Percentiles rank a stretch among this genome's conserved stretches.
Conservation (phyloP, 2,113 vertebrate genomes). For the Notarius quadriscutis region DNA sequence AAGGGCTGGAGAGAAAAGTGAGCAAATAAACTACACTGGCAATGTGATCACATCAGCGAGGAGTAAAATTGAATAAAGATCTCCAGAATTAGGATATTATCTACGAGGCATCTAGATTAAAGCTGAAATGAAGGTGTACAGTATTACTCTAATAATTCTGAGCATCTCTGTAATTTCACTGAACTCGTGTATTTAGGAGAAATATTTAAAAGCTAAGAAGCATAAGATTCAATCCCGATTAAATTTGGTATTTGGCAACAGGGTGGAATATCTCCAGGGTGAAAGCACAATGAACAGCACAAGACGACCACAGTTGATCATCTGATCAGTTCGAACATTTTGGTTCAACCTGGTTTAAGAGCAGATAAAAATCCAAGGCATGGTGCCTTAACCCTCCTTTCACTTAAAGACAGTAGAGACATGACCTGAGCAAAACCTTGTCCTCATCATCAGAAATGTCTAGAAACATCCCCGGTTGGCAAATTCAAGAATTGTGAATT, state of each 20-base stretch:
- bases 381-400: too few species aligned
- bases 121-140: neutral
- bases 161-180: neutral
- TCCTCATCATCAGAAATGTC: neutral
- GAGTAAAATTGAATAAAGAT: neutral
- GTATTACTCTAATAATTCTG: neutral
- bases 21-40: neutral
- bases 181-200: neutral
- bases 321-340: neutral
- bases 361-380: neutral
- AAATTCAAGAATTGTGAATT: neutral
- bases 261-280: neutral
- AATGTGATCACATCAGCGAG: neutral
- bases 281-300: neutral
- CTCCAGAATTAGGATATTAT: neutral
- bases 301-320: neutral
- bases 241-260: neutral
- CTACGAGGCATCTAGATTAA: neutral
- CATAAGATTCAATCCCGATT: neutral
- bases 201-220: neutral
- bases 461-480: neutral
- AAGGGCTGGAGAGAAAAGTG: neutral
- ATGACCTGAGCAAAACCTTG: neutral
- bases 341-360: neutral
- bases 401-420: neutral